Base-by-base conservation (phyloP, 1,140 invertebrate species). In the Anastrepha ludens region DNA sequence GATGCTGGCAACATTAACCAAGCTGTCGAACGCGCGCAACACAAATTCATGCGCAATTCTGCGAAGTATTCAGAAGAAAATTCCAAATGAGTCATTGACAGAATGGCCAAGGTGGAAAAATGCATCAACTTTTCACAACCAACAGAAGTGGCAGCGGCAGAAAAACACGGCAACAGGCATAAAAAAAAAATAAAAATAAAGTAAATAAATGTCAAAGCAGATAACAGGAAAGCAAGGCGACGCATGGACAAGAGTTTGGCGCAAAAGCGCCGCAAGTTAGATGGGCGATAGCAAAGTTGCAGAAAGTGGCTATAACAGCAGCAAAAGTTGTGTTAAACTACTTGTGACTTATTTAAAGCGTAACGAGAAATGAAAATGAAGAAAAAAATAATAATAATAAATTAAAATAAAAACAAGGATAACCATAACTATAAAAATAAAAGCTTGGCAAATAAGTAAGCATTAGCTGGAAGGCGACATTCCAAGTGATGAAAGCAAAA, bases 41-140 rank as follows among this genome's bases (percentile, higher is more conserved):
- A n/a, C 50, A 5, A 13, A 3, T 17, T 50, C 44, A 20, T 55
- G 39, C 60, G 17, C 47, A 47, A 39, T 11, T 29, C 74, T 78
- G 50, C 44, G 4, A n/a, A 20, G 47, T n/a, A 55, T 20, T 9
- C 44, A 55, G 3, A 39, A 9, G 47, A 78, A 20, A 50, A 81
- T 81, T 81, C 74, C 74, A 81, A 81, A 81, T 81, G 74, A 81
- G 74, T 81, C 74, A 81, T 81, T 81, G 74, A 81, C 74, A 81
- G 74, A 81, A 58, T 29, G 74, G n/a, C 47, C 20, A 11, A 7
- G 74, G 20, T 20, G 47, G 47, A 55, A 81, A 58, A 58, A 7
- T 29, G 11, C 74, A 81, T 13, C 47, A 50, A 20, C 74, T 81
- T 81, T 81, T 50, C 74, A 62, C 60, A 13, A 4, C n/a, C 9